Conservation (phyloP, 2,113 vertebrate species). For the Chaenogobius annularis region DNA sequence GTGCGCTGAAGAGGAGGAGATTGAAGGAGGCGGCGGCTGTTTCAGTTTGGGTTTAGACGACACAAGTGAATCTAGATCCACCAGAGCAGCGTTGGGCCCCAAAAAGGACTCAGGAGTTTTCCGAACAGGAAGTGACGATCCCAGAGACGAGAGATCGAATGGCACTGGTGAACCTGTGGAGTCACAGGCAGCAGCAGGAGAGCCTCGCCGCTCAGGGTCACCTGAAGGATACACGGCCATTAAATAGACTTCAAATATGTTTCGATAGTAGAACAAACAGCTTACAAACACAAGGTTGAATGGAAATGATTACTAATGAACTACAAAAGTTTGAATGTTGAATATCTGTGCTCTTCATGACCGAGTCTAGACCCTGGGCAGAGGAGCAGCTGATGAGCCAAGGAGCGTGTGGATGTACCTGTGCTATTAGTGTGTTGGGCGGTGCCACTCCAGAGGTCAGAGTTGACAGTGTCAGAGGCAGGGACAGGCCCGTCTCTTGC, state of each 20-base stretch:
- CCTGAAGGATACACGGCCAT: constrained; percentile 38
- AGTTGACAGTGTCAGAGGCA: constrained; percentile 73
- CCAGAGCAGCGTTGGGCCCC: constrained; percentile 88
- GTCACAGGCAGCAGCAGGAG: constrained; percentile 60
- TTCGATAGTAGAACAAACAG: not conserved
- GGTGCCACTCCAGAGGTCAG: constrained; percentile 81
- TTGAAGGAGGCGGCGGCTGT: constrained; percentile 75
- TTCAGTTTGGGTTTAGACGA: constrained; percentile 83
- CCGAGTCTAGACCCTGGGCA: not conserved
- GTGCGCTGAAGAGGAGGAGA: constrained; percentile 77
- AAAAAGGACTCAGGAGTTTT: constrained; percentile 92
- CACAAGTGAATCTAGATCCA: constrained; percentile 88
- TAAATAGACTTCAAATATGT: not conserved
- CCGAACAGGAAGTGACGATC: constrained; percentile 81
- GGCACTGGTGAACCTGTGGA: constrained; percentile 78
- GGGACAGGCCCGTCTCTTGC: constrained; percentile 72
- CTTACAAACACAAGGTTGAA: not conserved
- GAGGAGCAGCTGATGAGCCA: constrained; percentile 14
- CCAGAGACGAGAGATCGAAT: constrained; percentile 82
- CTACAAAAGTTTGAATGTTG: constrained; percentile 52
- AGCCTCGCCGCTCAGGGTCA: constrained; percentile 72
- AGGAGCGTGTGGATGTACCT: constrained; percentile 68
- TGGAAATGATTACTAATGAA: not conserved
- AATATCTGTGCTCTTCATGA: constrained; percentile 36
- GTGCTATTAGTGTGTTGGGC: constrained; percentile 81